Percentiles rank a stretch among this genome's conserved stretches.
Evolutionary conservation across 2,888 invertebrate genomes (phyloP).

Genomic region (Muscina levida): DNA sequence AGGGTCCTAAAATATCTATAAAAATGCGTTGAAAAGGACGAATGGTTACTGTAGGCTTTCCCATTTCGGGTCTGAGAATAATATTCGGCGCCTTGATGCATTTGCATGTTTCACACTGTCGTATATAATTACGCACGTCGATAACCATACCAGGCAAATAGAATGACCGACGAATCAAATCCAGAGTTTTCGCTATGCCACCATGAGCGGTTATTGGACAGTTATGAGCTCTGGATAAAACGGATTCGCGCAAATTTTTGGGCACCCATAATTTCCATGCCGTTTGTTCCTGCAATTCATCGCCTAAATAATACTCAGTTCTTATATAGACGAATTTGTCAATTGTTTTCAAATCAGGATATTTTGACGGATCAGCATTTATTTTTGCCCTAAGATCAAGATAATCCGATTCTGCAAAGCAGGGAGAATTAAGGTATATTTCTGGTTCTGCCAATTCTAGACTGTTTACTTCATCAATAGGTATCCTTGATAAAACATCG

Average conservation of each 20-base stretch:
- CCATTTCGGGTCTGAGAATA: slow-evolving; percentile 55
- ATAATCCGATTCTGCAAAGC: no score
- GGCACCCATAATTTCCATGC: slow-evolving; percentile 65
- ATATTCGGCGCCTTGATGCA: slow-evolving; percentile 42
- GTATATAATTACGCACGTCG: slow-evolving; percentile 37
- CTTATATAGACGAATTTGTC: no score
- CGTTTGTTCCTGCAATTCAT: slow-evolving; percentile 22
- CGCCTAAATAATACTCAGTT: background rate
- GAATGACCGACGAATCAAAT: slow-evolving; percentile 22
- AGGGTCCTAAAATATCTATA: no score
- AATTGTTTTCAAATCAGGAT: no score
- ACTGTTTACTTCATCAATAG: no score
- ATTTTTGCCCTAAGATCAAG: no score
- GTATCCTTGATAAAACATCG: no score
- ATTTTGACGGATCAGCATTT: no score
- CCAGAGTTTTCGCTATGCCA: slow-evolving; percentile 33
- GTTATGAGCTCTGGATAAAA: background rate
- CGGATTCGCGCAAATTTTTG: background rate
- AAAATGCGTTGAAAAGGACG: slow-evolving; percentile 57
- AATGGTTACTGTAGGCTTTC: background rate
- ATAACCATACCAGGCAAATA: slow-evolving; percentile 40
- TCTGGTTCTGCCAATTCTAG: no score
- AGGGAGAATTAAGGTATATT: no score
- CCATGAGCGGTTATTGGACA: slow-evolving; percentile 2
- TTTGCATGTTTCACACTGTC: slow-evolving; percentile 37